These are phyloP conservation scores for Meandrusa payeni DNA, from an alignment of 2,888 invertebrate species.

Conservation along the genomic window DNA sequence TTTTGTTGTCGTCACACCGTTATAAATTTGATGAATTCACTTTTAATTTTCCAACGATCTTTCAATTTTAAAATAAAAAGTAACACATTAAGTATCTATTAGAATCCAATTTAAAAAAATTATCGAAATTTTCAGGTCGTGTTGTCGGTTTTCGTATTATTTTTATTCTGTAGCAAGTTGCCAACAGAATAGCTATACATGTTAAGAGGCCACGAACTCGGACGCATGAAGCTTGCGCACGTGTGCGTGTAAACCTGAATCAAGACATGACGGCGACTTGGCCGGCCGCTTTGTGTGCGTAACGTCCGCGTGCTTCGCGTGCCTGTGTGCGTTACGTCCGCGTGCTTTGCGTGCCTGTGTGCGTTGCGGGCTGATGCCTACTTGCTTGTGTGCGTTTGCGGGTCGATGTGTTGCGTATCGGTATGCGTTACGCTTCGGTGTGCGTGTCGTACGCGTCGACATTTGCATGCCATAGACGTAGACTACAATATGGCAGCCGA, in stretches of 20 bases:
- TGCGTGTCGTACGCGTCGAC: conserved; percentile 38
- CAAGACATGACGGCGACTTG: conserved; percentile 31
- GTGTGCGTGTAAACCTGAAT: conserved; percentile 43
- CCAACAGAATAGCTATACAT: conserved; percentile 22
- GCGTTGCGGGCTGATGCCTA: no score
- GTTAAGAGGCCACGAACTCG: conserved; percentile 49
- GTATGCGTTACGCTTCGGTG: conserved; percentile 28
- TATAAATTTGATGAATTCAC: background rate
- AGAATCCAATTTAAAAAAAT: no score
- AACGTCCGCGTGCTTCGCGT: no score
- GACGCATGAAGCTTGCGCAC: conserved; percentile 33
- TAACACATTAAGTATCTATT: no score
- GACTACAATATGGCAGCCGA: conserved; percentile 47
- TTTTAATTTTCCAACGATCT: conserved; percentile 13
- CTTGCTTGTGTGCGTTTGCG: no score
- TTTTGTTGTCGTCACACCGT: background rate
- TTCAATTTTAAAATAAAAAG: no score
- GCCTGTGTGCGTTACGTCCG: no score
- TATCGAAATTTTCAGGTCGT: no score
- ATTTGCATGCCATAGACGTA: conserved; percentile 58
- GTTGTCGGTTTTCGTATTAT: conserved; percentile 19
- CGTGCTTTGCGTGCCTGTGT: conserved; percentile 6
- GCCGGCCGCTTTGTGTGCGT: background rate
- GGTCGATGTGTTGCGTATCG: no score
- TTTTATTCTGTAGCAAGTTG: conserved; percentile 23